Evolutionary conservation across 2,888 invertebrate species (phyloP).

Genomic region (Apodemia arnacis): DNA sequence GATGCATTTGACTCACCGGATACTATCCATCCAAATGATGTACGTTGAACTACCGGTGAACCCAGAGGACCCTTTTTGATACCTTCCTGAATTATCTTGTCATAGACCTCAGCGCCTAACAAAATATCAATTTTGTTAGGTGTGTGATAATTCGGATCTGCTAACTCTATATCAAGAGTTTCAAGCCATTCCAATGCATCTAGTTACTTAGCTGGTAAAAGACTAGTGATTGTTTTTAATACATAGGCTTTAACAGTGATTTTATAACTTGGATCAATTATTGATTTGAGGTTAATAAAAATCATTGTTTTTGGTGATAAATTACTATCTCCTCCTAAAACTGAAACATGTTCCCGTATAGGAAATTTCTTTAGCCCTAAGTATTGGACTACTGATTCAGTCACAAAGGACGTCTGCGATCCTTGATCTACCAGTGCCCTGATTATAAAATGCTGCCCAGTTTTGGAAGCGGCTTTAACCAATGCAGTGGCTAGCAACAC

Average conservation of each 20-base stretch:
- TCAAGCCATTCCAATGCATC: not conserved
- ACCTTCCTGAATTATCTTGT: no score
- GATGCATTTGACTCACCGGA: no score
- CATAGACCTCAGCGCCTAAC: no score
- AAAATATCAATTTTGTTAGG: no score
- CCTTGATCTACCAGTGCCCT: not conserved
- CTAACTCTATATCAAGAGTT: not conserved
- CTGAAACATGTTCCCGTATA: not conserved
- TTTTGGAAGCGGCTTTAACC: not conserved
- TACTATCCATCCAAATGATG: no score
- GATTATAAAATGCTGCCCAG: not conserved
- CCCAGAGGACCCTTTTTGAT: no score
- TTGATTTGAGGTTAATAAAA: not conserved
- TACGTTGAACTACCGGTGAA: no score
- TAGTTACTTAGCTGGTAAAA: not conserved
- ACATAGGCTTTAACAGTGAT: not conserved
- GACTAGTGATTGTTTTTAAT: not conserved
- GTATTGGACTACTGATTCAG: not conserved
- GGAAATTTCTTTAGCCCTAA: not conserved
- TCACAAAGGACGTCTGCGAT: not conserved
- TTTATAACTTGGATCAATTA: not conserved
- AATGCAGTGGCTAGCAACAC: not conserved
- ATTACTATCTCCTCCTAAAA: no score
- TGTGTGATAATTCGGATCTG: not conserved
- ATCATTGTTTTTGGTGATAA: no score